phyloP scores from a whole-genome alignment of 2,797 vertebrate genomes.

The Mormyrus proboscirostris region DNA sequence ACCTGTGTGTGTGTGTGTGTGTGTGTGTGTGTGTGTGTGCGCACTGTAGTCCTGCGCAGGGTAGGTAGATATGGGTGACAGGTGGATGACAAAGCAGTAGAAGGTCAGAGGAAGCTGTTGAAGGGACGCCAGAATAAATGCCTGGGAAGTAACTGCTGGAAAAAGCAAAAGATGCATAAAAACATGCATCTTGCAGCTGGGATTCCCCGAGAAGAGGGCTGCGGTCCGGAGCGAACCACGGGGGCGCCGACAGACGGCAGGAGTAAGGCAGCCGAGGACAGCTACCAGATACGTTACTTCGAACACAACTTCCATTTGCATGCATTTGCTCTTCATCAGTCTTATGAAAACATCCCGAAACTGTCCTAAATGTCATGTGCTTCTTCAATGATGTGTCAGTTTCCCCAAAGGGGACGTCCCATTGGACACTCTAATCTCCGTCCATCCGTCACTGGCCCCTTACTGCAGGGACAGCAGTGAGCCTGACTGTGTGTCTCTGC shows the following conservation, averaged over 20 bases:
- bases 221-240: background rate
- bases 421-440: background rate
- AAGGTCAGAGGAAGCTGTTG: background rate
- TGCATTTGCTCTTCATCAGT: background rate
- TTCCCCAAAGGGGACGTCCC: background rate
- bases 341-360: background rate
- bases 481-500: background rate
- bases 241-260: background rate
- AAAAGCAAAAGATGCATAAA: background rate
- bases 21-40: too few relatives aligned
- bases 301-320: background rate
- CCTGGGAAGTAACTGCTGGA: background rate
- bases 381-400: background rate
- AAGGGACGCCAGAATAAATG: background rate
- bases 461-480: background rate
- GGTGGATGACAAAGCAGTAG: background rate
- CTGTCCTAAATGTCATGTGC: background rate
- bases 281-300: background rate
- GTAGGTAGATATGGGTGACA: background rate
- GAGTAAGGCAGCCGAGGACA: background rate
- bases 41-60: background rate
- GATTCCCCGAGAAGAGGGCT: background rate
- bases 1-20: background rate
- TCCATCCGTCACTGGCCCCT: background rate
- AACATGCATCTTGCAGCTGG: background rate